A percentile compares a stretch with the other conserved stretches of the same genome.
These are phyloP conservation scores for Deroplatys truncata DNA, from an alignment of 2,888 invertebrate species.

Conservation along the genomic window DNA sequence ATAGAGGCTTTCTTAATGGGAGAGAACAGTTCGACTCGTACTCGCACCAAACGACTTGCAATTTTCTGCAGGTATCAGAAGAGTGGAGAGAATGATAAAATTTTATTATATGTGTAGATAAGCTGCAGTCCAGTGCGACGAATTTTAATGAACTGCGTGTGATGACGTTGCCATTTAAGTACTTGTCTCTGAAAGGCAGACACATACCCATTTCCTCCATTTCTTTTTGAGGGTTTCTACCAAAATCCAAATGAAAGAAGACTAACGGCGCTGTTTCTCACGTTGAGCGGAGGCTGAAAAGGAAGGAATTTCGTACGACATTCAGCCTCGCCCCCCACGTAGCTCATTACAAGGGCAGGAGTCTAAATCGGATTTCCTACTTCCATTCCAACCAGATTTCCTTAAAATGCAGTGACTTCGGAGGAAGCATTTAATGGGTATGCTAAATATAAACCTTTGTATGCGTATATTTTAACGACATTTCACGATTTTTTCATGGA, in stretches of 20 bases:
- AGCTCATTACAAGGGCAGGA: background rate
- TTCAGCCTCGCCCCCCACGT: background rate
- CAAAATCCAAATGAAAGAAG: background rate
- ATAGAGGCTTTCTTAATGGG: too few species aligned
- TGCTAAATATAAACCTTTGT: background rate
- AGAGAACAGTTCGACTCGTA: too few species aligned
- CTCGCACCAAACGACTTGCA: too few species aligned
- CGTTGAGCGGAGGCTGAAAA: background rate
- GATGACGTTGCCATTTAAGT: too few species aligned
- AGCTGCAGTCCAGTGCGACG: too few species aligned
- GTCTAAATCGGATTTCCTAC: background rate
- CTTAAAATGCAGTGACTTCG: background rate
- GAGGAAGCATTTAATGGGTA: background rate
- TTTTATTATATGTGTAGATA: too few species aligned
- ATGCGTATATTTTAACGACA: background rate
- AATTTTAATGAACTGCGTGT: too few species aligned
- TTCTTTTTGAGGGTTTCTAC: background rate
- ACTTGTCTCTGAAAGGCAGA: too few species aligned
- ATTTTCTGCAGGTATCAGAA: too few species aligned
- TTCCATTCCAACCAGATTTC: background rate
- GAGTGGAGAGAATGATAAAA: too few species aligned
- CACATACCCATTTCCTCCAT: background rate
- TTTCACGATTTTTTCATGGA: too few species aligned
- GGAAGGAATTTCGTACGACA: background rate
- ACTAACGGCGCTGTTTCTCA: background rate